These are phyloP conservation scores for Asobara japonica DNA, from an alignment of 1,140 invertebrate genomes.

Conservation along the genomic window DNA sequence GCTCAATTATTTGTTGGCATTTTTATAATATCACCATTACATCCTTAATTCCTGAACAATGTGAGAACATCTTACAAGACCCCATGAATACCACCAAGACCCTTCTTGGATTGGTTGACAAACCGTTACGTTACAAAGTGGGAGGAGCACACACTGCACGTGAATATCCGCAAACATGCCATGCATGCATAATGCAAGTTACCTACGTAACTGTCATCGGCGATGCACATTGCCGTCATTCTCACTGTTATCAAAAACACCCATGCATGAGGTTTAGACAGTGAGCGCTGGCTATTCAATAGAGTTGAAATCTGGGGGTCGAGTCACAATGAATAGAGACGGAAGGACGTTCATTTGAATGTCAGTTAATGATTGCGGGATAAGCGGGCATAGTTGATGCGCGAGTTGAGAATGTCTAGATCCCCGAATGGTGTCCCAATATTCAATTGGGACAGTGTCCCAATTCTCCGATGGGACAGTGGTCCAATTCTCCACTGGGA, in stretches of 20 bases:
- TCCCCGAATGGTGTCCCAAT: not conserved
- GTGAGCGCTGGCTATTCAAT: not conserved
- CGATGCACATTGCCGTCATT: conserved; percentile 34
- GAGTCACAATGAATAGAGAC: not conserved
- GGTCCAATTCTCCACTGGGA: too few species aligned
- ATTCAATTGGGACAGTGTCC: too few species aligned
- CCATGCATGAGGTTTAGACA: conserved; percentile 1
- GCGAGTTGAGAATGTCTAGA: too few species aligned
- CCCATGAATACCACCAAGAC: not conserved
- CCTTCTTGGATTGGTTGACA: conserved; percentile 43
- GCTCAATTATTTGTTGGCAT: too few species aligned
- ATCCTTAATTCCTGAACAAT: not conserved
- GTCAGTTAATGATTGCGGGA: not conserved
- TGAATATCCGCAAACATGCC: conserved; percentile 34
- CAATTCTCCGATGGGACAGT: too few species aligned
- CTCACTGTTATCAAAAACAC: conserved; percentile 18
- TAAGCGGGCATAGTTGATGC: not conserved
- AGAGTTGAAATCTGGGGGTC: not conserved
- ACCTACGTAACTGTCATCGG: conserved; percentile 50
- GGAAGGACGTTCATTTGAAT: conserved; percentile 2
- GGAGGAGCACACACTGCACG: conserved; percentile 44
- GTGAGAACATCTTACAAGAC: not conserved
- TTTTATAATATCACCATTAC: too few species aligned
- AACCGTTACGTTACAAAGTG: conserved; percentile 43
- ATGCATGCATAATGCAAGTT: conserved; percentile 45